Percentiles rank a stretch among this genome's conserved stretches.
Conservation (phyloP, 2,797 vertebrate species). For the Distichodus sexfasciatus region DNA sequence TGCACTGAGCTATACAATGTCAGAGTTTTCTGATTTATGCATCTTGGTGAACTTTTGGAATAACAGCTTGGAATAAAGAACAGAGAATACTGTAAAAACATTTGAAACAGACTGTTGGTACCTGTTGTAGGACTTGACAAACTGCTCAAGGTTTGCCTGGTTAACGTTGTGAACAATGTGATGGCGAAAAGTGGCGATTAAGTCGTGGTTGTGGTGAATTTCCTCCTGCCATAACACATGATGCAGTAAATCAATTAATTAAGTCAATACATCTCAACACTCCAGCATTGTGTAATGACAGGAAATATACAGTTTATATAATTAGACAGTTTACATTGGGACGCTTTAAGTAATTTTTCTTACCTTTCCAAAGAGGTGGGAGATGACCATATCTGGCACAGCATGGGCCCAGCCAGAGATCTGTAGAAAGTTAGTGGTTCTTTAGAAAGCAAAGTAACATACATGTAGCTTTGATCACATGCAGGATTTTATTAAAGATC, state of each 20-base stretch:
- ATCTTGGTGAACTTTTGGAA: not conserved
- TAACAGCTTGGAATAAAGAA: not conserved
- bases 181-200: conserved; percentile 88
- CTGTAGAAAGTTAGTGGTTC: conserved; percentile 53
- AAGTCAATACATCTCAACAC: not conserved
- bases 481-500: conserved; percentile 27
- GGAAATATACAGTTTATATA: too few relatives aligned
- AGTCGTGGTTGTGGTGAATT: conserved; percentile 85
- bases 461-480: conserved; percentile 6
- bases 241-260: not conserved
- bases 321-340: too few relatives aligned
- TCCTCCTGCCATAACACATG: conserved; percentile 78
- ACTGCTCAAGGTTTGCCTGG: conserved; percentile 86
- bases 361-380: conserved; percentile 92
- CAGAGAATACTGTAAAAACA: not conserved
- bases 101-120: conserved; percentile 38
- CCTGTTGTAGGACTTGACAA: conserved; percentile 90
- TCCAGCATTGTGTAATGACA: too few relatives aligned
- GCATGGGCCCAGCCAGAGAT: conserved; percentile 89
- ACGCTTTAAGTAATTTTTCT: conserved; percentile 41
- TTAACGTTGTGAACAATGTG: conserved; percentile 86
- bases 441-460: not conserved
- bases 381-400: conserved; percentile 85
- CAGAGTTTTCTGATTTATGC: too few relatives aligned
- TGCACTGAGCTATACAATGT: too few relatives aligned